These are phyloP conservation scores for Spinus olivaceus DNA, from an alignment of 2,797 vertebrate species.

Conservation along the genomic window DNA sequence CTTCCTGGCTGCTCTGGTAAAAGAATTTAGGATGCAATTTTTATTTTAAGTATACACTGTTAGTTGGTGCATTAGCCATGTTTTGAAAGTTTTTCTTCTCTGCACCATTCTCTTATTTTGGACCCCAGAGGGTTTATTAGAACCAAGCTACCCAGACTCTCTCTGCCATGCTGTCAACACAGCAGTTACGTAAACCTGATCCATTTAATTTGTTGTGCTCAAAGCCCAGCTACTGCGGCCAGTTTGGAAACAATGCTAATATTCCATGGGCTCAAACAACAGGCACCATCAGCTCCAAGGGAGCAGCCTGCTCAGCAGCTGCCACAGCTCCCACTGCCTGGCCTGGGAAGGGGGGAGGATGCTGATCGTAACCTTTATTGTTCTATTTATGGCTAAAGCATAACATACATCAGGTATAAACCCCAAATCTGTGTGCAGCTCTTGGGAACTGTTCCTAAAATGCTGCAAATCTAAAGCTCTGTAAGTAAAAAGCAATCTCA, in stretches of 20 bases:
- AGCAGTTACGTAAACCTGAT: neutral
- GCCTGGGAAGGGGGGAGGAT: no score
- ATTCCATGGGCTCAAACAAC: neutral
- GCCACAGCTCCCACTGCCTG: neutral
- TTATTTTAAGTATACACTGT: neutral
- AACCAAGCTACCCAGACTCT: neutral
- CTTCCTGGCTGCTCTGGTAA: neutral
- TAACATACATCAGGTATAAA: neutral
- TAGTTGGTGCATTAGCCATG: neutral
- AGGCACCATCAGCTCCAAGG: neutral
- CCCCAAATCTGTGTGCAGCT: neutral
- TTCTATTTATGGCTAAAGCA: neutral
- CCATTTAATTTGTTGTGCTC: neutral
- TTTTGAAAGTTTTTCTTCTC: neutral
- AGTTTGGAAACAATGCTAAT: neutral
- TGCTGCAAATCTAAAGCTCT: neutral
- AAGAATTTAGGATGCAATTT: neutral
- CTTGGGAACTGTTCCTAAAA: neutral
- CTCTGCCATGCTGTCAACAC: neutral
- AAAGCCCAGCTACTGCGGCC: neutral
- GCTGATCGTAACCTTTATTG: no score
- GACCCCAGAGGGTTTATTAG: neutral
- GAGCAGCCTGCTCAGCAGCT: neutral
- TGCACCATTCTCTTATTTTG: neutral
- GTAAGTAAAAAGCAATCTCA: neutral